Evolutionary conservation across 2,113 vertebrate species (phyloP).

Genomic region (Seriola dumerili): DNA sequence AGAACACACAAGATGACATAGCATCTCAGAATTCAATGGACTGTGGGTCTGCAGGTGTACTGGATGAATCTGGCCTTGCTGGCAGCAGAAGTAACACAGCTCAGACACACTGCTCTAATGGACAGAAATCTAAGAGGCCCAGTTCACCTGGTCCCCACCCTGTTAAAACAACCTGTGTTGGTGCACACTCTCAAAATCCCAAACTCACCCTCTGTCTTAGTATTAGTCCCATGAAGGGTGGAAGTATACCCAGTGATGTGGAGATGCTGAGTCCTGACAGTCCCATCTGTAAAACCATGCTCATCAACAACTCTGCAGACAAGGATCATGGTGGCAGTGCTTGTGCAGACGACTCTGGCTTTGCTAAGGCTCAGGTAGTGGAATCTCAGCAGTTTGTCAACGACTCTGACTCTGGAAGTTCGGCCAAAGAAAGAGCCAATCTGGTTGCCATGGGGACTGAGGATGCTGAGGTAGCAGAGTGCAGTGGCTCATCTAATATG

Average conservation of each 20-base stretch:
- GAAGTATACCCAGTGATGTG: slow-evolving; percentile 62
- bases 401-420: slow-evolving; percentile 50
- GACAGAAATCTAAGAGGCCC: slow-evolving; percentile 68
- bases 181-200: slow-evolving; percentile 43
- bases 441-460: slow-evolving; percentile 44
- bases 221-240: slow-evolving; percentile 52
- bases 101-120: slow-evolving; percentile 56
- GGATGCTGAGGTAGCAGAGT: slow-evolving; percentile 48
- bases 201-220: slow-evolving; percentile 59
- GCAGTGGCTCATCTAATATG: slow-evolving; percentile 50
- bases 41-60: slow-evolving; percentile 21
- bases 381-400: slow-evolving; percentile 33
- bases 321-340: slow-evolving; percentile 28
- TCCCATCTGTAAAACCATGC: slow-evolving; percentile 54
- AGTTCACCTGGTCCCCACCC: slow-evolving; percentile 62
- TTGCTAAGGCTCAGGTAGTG: slow-evolving; percentile 33
- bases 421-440: slow-evolving; percentile 34
- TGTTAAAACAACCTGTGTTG: slow-evolving; percentile 50
- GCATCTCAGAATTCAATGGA: slow-evolving; percentile 58
- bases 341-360: slow-evolving; percentile 25
- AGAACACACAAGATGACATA: slow-evolving; percentile 29
- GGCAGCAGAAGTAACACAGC: slow-evolving; percentile 18
- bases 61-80: slow-evolving; percentile 8
- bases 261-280: slow-evolving; percentile 83
- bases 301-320: slow-evolving; percentile 35